Evolutionary conservation across 2,888 invertebrate species (phyloP).

Genomic region (Stictocephala bisonia): DNA sequence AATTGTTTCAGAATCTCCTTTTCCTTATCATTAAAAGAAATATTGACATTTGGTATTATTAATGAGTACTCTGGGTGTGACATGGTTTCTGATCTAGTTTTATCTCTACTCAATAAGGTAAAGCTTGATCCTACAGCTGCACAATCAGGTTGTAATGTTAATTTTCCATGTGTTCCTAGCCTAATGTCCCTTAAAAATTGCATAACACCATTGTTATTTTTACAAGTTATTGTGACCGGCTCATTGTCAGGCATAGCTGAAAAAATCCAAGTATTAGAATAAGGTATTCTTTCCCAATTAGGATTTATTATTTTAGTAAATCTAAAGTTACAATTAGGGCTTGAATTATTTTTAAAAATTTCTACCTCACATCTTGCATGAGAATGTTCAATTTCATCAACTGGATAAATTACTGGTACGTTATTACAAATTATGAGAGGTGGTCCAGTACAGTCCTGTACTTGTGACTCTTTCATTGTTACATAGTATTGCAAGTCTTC

Average conservation of each 20-base stretch:
- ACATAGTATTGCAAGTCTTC: conserved; percentile 5
- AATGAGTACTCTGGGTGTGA: background rate
- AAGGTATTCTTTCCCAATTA: background rate
- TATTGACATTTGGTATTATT: background rate
- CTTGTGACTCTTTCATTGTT: background rate
- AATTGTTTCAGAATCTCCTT: conserved; percentile 4
- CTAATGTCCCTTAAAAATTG: background rate
- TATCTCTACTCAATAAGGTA: background rate
- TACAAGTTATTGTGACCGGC: background rate
- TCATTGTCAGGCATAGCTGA: conserved; percentile 9
- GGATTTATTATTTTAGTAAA: background rate
- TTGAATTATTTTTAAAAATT: conserved; percentile 1
- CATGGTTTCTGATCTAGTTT: background rate
- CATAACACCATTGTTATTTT: conserved; percentile 17
- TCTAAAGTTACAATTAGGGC: background rate
- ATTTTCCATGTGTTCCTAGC: background rate
- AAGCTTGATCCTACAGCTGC: conserved; percentile 16
- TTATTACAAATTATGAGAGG: background rate
- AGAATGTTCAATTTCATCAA: background rate
- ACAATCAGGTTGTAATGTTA: background rate
- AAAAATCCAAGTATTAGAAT: conserved; percentile 9
- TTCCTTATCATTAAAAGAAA: background rate
- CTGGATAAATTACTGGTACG: background rate
- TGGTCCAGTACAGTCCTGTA: background rate
- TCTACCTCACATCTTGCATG: conserved; percentile 14